Evolutionary conservation across 2,888 invertebrate species (phyloP), one percentile per base, ranked within the genome.

Genomic region (Panzeria rudis): DNA sequence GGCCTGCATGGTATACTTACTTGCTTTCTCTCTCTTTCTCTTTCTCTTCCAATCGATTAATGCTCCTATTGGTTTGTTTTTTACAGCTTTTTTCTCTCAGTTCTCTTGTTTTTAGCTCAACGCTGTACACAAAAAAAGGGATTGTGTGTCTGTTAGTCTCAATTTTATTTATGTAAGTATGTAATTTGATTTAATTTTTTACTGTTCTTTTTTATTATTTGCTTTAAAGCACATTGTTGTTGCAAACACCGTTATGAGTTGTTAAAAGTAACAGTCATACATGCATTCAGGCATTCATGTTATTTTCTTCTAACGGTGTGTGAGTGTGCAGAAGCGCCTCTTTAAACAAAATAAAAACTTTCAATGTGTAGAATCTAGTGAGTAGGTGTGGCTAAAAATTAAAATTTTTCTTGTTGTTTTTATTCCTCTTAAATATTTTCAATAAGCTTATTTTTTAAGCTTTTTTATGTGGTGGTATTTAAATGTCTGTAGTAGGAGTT

Each of bases 321-420:
- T 23, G 56, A 47, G 62, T 44, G 23, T 75, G 75, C 38, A 44
- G 29, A 62, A 68, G 75, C 73, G 52, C 73, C 61, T 61, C 75
- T 54, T 50, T 81, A 5, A n/a, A 61, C 35, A 25, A 52, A 62
- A 47, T 54, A 52, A 82, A 80, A 75, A 20, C 44, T 81, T 81
- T 73, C 3, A 73, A 56, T 73, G 76, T 79, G 75, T 56, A 71
- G 73, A 78, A 68, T 38, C 47, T 54, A 68, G 79, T 68, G 47
- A 68, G 76, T 86, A 90, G 92, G 92, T 90, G 92, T 92, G 92
- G 92, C 92, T 91, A 91, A 91, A 91, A 90, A 92, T 92, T 92
- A 90, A 91, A 91, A 92, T 92, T 92, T 91, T 87, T 84, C 11
- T 41, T 9, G 15, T 77, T 59, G 52, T 50, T 68, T 41, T 23